These are phyloP conservation scores for Lineus longissimus DNA, from an alignment of 1,140 invertebrate species.

Conservation along the genomic window DNA sequence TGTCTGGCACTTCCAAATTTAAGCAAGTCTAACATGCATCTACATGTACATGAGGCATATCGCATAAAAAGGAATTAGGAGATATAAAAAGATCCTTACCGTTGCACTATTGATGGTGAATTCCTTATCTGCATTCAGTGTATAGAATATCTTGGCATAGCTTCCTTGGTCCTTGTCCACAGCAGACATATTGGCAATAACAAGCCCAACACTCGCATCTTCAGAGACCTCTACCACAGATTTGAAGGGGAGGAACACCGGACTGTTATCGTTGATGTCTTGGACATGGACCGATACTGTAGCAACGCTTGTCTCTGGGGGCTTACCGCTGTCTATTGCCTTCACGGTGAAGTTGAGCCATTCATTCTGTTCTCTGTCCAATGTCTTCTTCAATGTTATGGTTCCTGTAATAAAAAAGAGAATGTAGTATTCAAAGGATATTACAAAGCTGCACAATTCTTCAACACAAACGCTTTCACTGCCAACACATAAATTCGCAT, in stretches of 20 bases:
- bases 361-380: conserved; percentile 30
- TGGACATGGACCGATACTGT: conserved; percentile 30
- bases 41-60: no score
- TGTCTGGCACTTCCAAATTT: no score
- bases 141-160: conserved; percentile 84
- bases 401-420: conserved; percentile 24
- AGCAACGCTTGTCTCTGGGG: conserved; percentile 23
- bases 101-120: conserved; percentile 78
- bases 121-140: conserved; percentile 73
- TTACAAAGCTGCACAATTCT: conserved; percentile 16
- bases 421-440: conserved; percentile 19
- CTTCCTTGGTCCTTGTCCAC: conserved; percentile 80
- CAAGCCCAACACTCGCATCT: conserved; percentile 67
- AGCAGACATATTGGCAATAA: conserved; percentile 71
- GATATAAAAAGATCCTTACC: conserved; percentile 43
- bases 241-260: conserved; percentile 26
- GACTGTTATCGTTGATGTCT: conserved; percentile 43
- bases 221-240: conserved; percentile 57
- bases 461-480: conserved; percentile 11
- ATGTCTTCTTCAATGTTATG: conserved; percentile 25
- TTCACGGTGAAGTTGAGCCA: conserved; percentile 12
- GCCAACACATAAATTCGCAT: not conserved
- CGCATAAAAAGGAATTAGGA: no score
- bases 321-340: not conserved
- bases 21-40: no score